Conservation (phyloP, 2,797 vertebrate genomes). For the Amazonetta brasiliensis region DNA sequence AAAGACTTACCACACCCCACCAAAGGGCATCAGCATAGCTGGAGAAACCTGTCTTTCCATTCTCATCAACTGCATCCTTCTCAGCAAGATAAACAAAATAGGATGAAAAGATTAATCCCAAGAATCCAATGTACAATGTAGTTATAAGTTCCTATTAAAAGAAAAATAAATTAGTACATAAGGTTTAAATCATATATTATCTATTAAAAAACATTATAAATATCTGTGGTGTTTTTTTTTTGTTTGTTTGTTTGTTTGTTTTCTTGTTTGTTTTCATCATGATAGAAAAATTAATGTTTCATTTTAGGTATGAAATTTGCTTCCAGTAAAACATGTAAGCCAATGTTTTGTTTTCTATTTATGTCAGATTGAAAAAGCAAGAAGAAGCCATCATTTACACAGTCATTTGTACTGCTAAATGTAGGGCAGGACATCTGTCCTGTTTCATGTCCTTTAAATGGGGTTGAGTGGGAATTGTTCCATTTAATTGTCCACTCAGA, state of each 20-base stretch:
- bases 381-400: neutral
- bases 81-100: constrained; percentile 94
- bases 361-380: neutral
- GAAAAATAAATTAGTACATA: neutral
- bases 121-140: constrained; percentile 90
- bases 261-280: neutral
- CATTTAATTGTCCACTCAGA: neutral
- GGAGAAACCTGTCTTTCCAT: constrained; percentile 90
- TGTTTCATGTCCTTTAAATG: neutral
- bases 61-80: constrained; percentile 90
- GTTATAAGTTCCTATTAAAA: constrained; percentile 89
- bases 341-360: neutral
- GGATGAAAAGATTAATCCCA: constrained; percentile 93
- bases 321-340: neutral
- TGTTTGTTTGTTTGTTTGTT: neutral
- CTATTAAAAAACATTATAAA: neutral
- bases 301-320: neutral
- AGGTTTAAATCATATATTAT: neutral
- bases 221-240: accelerated
- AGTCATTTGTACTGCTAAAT: neutral
- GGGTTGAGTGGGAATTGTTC: neutral
- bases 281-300: neutral
- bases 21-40: constrained; percentile 92
- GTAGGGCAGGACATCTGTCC: neutral
- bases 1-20: constrained; percentile 92